These are phyloP conservation scores for Pristiophorus japonicus DNA, from an alignment of 2,113 vertebrate genomes.

Conservation along the genomic window DNA sequence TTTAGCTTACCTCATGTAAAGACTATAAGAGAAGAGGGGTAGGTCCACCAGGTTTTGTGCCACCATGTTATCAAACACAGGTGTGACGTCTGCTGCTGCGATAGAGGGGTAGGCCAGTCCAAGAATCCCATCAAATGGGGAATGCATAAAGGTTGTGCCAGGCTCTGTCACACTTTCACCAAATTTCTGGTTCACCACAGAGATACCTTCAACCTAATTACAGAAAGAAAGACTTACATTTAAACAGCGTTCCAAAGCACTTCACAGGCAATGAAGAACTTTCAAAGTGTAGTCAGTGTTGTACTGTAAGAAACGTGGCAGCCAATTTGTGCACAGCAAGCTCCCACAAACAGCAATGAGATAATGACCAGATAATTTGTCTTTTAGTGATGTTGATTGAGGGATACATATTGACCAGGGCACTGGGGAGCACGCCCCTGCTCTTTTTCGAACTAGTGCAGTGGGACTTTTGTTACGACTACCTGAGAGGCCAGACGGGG, in stretches of 20 bases:
- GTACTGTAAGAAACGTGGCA: not conserved
- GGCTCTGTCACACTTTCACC: constrained; percentile 54
- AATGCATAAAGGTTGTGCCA: constrained; percentile 50
- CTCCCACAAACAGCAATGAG: not conserved
- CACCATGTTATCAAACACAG: constrained; percentile 53
- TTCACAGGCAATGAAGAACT: not conserved
- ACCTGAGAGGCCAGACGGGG: not conserved
- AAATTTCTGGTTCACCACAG: constrained; percentile 43
- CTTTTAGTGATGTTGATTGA: not conserved
- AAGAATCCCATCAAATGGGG: constrained; percentile 46
- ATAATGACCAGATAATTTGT: not conserved
- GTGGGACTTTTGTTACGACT: not conserved
- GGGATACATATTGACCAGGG: not conserved
- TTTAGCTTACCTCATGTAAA: not conserved
- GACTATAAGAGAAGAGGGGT: constrained; percentile 43
- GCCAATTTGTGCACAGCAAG: not conserved
- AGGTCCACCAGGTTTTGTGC: constrained; percentile 48
- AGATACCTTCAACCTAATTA: constrained; percentile 56
- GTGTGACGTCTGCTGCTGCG: constrained; percentile 47
- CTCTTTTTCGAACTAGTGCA: not conserved
- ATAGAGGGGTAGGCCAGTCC: constrained; percentile 50
- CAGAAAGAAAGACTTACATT: not conserved
- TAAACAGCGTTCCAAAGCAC: not conserved
- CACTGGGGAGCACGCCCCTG: not conserved
- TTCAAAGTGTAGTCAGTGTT: not conserved